Conservation (phyloP, 2,113 vertebrate species). For the Strix aluco region DNA sequence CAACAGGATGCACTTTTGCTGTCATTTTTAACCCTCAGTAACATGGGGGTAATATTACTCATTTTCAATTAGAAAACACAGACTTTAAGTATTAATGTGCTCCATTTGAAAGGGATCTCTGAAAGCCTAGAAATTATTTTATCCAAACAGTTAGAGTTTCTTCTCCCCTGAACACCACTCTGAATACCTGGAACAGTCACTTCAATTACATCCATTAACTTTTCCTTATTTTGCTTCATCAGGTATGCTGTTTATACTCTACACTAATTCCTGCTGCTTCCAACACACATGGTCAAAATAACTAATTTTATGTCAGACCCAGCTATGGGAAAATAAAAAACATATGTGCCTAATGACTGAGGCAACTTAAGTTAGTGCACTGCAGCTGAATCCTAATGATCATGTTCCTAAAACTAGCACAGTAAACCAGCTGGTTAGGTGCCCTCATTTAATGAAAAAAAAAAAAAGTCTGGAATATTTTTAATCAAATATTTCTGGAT, state of each 20-base stretch:
- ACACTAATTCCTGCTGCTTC: slow-evolving; percentile 19
- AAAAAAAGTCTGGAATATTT: neutral
- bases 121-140: neutral
- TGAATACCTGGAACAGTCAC: neutral
- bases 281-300: neutral
- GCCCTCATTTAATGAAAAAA: neutral
- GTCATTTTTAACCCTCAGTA: neutral
- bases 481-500: neutral
- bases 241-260: neutral
- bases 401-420: neutral
- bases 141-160: neutral
- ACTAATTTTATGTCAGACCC: neutral
- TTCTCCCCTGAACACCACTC: neutral
- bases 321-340: neutral
- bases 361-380: slow-evolving; percentile 11
- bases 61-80: neutral
- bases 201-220: neutral
- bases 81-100: neutral
- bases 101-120: neutral
- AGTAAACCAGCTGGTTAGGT: neutral
- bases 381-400: slow-evolving; percentile 33
- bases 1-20: accelerated
- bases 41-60: accelerated
- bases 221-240: neutral
- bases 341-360: slow-evolving; percentile 1